A percentile compares a stretch with the other conserved stretches of the same genome.
Conservation (phyloP, 2,888 invertebrate genomes). For the Nasonia oneida region DNA sequence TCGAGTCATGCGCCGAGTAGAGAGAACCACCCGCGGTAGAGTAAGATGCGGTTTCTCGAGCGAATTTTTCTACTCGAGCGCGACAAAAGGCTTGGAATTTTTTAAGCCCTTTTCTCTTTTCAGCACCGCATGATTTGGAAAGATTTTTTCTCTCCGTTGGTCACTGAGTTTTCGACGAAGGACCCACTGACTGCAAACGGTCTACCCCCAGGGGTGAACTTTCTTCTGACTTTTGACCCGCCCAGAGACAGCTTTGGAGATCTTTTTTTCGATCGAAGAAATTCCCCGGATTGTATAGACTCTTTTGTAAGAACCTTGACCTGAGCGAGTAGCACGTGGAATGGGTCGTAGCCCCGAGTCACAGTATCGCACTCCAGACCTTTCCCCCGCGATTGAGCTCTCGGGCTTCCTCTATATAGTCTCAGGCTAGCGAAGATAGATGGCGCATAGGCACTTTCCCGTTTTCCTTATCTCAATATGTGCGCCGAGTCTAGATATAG, state of each 20-base stretch:
- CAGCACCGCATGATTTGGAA: background rate
- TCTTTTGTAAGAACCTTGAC: no score
- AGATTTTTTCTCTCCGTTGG: constrained; percentile 21
- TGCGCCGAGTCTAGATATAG: no score
- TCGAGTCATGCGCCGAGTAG: constrained; percentile 31
- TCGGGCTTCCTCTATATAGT: no score
- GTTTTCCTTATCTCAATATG: no score
- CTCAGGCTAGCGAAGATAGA: no score
- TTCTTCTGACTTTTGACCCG: constrained; percentile 22
- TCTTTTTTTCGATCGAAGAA: background rate
- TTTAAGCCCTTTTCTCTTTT: constrained; percentile 7
- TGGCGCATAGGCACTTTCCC: no score
- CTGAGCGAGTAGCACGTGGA: no score
- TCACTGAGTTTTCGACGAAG: constrained; percentile 37
- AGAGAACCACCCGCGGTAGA: constrained; percentile 3
- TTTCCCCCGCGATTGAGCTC: no score
- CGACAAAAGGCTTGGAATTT: constrained; percentile 46
- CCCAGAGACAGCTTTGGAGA: background rate
- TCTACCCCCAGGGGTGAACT: background rate
- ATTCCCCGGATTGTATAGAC: no score
- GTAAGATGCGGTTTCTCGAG: constrained; percentile 25
- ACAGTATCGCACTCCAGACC: no score
- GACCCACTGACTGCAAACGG: background rate
- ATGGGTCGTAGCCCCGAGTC: no score
- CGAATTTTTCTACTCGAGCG: constrained; percentile 31